These are phyloP conservation scores for Ferrisia virgata DNA, from an alignment of 2,888 invertebrate genomes.

Conservation along the genomic window DNA sequence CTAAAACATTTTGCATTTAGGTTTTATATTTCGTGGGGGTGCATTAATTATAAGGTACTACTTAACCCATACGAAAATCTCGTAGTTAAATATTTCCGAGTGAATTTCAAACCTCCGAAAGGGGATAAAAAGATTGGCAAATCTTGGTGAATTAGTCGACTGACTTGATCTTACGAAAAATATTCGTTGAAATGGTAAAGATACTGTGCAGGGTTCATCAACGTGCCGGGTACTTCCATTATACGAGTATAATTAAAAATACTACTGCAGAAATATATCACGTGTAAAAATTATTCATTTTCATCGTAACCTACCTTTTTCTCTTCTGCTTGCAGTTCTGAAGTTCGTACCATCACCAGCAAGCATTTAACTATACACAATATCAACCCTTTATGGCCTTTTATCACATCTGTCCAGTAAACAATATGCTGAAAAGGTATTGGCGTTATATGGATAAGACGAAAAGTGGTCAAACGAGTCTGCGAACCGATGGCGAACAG, in stretches of 20 bases:
- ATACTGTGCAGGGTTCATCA: not conserved
- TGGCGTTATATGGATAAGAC: conserved; percentile 10
- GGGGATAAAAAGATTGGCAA: not conserved
- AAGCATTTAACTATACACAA: no score
- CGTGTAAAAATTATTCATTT: no score
- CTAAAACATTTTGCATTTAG: conserved; percentile 19
- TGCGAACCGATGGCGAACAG: not conserved
- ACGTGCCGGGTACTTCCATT: not conserved
- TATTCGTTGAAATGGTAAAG: not conserved
- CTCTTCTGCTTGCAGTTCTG: no score
- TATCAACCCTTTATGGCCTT: not conserved
- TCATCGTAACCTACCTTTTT: no score
- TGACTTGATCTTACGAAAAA: not conserved
- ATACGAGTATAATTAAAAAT: not conserved
- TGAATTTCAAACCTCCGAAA: not conserved
- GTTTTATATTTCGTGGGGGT: conserved; percentile 20
- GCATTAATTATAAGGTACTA: conserved; percentile 19
- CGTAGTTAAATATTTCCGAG: not conserved
- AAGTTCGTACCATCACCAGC: no score
- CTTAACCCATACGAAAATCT: conserved; percentile 22
- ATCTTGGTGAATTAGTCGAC: not conserved
- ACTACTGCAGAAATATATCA: not conserved
- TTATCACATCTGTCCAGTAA: not conserved
- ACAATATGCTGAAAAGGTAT: not conserved
- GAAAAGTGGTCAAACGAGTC: conserved; percentile 44